Conservation (phyloP, 2,888 invertebrate species). For the Cremastinae sp. region DNA sequence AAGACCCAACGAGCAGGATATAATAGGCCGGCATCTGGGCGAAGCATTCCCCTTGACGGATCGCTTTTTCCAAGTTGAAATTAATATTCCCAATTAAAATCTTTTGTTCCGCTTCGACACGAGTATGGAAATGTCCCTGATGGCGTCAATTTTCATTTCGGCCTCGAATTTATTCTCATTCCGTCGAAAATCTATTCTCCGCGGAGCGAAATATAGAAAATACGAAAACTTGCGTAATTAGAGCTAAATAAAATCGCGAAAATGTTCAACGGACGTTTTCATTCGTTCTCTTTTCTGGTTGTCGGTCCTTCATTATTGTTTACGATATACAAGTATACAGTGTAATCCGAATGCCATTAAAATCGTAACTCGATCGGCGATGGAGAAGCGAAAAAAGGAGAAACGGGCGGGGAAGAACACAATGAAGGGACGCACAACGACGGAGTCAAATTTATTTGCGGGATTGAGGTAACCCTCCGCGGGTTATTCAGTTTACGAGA, state of each 20-base stretch:
- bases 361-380: conserved; percentile 21
- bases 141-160: no score
- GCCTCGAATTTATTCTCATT: conserved; percentile 28
- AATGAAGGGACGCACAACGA: conserved; percentile 13
- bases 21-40: conserved; percentile 81
- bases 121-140: no score
- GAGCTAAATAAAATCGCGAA: not conserved
- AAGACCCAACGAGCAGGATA: conserved; percentile 71
- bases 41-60: conserved; percentile 72
- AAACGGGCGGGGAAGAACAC: conserved; percentile 15
- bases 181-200: conserved; percentile 4
- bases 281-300: not conserved
- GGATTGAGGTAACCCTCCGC: conserved; percentile 72
- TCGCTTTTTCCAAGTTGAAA: conserved; percentile 74
- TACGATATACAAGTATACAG: not conserved
- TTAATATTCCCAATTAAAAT: conserved; percentile 78
- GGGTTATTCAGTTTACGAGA: conserved; percentile 52
- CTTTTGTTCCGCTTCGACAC: no score
- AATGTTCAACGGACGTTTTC: not conserved
- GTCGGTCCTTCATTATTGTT: not conserved
- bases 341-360: conserved; percentile 6
- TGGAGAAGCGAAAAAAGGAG: conserved; percentile 10
- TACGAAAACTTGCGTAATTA: not conserved
- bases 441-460: conserved; percentile 72
- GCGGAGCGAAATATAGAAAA: not conserved